Evolutionary conservation across 35 echinoderm and acorn worm species (phyloP).

Genomic region (Diadema setosum): DNA sequence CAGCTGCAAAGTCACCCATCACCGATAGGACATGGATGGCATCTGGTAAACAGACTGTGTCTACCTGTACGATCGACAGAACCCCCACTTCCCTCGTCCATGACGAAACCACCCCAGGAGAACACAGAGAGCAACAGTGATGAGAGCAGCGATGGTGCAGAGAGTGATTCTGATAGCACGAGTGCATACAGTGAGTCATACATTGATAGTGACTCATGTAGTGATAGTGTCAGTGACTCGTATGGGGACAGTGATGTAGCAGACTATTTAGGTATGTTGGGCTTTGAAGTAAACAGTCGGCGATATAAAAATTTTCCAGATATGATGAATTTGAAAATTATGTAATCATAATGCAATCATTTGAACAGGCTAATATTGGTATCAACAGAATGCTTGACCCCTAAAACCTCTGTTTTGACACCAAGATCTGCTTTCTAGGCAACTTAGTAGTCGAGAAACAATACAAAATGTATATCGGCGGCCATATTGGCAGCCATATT

Average conservation of each 20-base stretch:
- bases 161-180: not conserved
- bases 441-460: not conserved
- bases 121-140: not conserved
- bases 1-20: not conserved
- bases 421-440: not conserved
- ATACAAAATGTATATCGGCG: not conserved
- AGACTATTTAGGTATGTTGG: not conserved
- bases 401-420: not conserved
- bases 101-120: not conserved
- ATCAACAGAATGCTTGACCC: too few relatives aligned
- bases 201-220: not conserved
- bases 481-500: not conserved
- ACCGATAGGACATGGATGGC: slow-evolving; percentile 22
- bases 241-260: not conserved
- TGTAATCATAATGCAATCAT: not conserved
- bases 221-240: not conserved
- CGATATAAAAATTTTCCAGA: not conserved
- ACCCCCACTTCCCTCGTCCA: not conserved
- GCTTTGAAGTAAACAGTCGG: not conserved
- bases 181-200: not conserved
- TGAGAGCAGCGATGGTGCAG: not conserved
- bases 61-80: slow-evolving; percentile 3
- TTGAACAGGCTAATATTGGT: not conserved
- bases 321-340: not conserved
- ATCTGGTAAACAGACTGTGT: not conserved